Conservation (phyloP, 2,888 invertebrate genomes). For the Apamea anceps region DNA sequence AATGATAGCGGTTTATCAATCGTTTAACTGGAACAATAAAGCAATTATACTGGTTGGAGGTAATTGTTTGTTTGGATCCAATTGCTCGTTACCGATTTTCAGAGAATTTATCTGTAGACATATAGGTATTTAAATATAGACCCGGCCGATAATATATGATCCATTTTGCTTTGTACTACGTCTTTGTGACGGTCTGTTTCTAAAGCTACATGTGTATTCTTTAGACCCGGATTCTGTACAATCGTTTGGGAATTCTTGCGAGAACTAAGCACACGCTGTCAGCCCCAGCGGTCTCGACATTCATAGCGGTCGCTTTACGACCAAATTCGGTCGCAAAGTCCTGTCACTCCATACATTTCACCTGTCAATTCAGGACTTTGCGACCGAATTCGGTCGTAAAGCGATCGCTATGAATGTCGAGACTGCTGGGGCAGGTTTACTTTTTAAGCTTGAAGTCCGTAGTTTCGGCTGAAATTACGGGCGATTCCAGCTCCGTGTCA, state of each 20-base stretch:
- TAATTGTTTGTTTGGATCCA: conserved; percentile 41
- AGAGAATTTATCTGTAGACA: background rate
- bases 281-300: no score
- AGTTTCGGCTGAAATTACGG: background rate
- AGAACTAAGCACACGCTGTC: background rate
- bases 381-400: no score
- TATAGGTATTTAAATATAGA: background rate
- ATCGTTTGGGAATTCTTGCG: background rate
- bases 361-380: no score
- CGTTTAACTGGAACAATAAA: conserved; percentile 40
- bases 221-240: background rate
- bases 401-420: no score
- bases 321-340: no score
- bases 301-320: no score
- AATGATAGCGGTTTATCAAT: conserved; percentile 51
- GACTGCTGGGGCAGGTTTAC: no score
- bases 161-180: background rate
- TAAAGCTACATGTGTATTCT: background rate
- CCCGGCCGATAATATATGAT: background rate
- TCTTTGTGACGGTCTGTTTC: background rate
- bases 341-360: no score
- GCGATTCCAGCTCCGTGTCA: background rate
- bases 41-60: conserved; percentile 34
- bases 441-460: background rate
- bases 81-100: conserved; percentile 12